These are phyloP conservation scores for Leptopilina boulardi DNA, from an alignment of 1,140 invertebrate genomes.

Conservation along the genomic window DNA sequence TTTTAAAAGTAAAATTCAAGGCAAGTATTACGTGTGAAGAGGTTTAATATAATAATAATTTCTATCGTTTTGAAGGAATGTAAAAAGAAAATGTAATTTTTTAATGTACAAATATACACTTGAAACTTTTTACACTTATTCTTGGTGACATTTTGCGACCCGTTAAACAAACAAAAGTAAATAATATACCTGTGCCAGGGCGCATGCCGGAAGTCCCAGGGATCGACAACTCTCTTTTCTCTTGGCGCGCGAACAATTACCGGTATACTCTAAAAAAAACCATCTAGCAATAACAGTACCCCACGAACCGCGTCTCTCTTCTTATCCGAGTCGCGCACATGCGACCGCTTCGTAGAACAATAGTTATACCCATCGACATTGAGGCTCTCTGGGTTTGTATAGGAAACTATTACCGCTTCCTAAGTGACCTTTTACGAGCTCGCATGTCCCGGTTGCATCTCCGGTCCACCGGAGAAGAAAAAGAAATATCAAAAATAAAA, in stretches of 20 bases:
- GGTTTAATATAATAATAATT: no score
- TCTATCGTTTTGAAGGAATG: background rate
- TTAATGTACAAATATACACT: no score
- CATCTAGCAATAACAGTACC: conserved; percentile 54
- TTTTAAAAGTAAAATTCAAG: background rate
- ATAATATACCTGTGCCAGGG: conserved; percentile 41
- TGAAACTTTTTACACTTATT: conserved; percentile 41
- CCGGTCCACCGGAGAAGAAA: conserved; percentile 17
- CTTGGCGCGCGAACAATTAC: conserved; percentile 53
- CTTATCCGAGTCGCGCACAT: conserved; percentile 48
- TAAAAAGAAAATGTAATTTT: conserved; percentile 24
- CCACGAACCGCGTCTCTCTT: conserved; percentile 42
- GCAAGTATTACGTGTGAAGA: conserved; percentile 32
- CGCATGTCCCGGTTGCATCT: conserved; percentile 24
- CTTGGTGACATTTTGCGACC: conserved; percentile 40
- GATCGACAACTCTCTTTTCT: conserved; percentile 57
- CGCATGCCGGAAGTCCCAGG: conserved; percentile 45
- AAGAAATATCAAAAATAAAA: background rate
- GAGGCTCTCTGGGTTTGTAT: background rate
- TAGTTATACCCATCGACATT: conserved; percentile 44
- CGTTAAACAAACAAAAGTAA: conserved; percentile 48
- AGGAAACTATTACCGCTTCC: conserved; percentile 31
- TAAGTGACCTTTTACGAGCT: conserved; percentile 31
- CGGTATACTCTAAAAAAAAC: conserved; percentile 53
- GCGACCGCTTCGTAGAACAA: conserved; percentile 50